Base-by-base conservation (phyloP, 2,888 invertebrate genomes). In the Phalera bucephala region DNA sequence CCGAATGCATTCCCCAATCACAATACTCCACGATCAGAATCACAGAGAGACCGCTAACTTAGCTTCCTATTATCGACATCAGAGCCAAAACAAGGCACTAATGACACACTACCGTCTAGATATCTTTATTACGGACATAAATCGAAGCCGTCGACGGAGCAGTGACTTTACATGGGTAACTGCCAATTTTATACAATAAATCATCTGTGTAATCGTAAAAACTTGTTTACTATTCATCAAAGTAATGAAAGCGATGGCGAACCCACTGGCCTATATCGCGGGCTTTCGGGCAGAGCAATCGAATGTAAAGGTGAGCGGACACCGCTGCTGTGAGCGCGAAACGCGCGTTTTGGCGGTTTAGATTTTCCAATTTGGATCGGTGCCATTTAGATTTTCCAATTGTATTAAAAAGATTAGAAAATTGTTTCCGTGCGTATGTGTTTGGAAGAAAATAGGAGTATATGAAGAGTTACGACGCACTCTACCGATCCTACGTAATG, bases 191-290 rank as follows among this genome's bases (percentile, higher is more conserved):
- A 38, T 40, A 50, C 59, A 54, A 78, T 80, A 72, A 79, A 80
- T 80, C 79, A 68, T 57, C 49, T 45, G 36, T 52, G 44, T 50
- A 59, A 62, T 59, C 53, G 57, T 54, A 65, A 66, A 71, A 77
- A 71, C 76, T 67, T 56, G 75, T 78, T 78, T 75, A 59, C 61
- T 56, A 73, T 68, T 63, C 52, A 67, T 72, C 62, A 63, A 7
- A 60, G 55, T 50, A 65, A 65, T 60, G 70, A 68, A 70, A 69
- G 68, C 60, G 65, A 63, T 55, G 61, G 50, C 57, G 45, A 57
- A 67, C 71, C 68, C 52, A 77, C 56, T 79, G 69, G 57, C 79
- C 79, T 57, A 76, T 75, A 65, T 68, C 49, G 37, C 33, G 38
- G 19, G 33, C 38, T 52, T 50, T 48, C 39, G 42, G 49, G 49